Conservation (phyloP, 2,888 invertebrate species). For the Rotaria magnacalcarata region DNA sequence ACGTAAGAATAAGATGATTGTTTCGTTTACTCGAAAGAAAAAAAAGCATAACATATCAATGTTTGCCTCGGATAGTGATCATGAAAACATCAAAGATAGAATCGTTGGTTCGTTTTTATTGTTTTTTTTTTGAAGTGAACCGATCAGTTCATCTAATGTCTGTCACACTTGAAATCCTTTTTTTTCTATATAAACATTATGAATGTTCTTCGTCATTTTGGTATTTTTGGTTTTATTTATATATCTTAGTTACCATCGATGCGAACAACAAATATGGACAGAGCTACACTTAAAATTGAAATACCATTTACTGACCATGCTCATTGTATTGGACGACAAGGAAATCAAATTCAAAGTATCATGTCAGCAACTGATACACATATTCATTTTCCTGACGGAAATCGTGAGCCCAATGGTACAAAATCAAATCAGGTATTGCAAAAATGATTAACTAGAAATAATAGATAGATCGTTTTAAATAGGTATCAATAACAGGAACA, state of each 20-base stretch:
- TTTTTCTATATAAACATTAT: too few species aligned
- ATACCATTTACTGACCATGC: conserved; percentile 35
- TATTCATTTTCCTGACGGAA: conserved; percentile 33
- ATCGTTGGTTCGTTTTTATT: too few species aligned
- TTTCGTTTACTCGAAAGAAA: not conserved
- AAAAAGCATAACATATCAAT: not conserved
- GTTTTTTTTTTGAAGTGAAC: too few species aligned
- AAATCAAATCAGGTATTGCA: conserved; percentile 16
- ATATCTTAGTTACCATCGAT: too few species aligned
- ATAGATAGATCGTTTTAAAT: not conserved
- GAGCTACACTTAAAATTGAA: conserved; percentile 21
- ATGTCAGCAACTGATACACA: conserved; percentile 30
- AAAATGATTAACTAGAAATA: not conserved
- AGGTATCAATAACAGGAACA: conserved; percentile 28
- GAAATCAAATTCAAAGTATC: conserved; percentile 32
- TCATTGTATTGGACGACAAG: conserved; percentile 40
- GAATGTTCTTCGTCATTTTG: too few species aligned
- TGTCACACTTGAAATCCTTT: too few species aligned
- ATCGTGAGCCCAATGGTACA: conserved; percentile 23
- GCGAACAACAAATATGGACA: not conserved
- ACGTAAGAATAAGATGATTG: not conserved
- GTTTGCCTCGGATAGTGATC: too few species aligned
- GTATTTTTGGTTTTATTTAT: too few species aligned
- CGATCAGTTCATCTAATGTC: too few species aligned
- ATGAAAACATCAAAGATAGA: too few species aligned